Base-by-base conservation (phyloP, 2,888 invertebrate species). In the Coelinius sp. region DNA sequence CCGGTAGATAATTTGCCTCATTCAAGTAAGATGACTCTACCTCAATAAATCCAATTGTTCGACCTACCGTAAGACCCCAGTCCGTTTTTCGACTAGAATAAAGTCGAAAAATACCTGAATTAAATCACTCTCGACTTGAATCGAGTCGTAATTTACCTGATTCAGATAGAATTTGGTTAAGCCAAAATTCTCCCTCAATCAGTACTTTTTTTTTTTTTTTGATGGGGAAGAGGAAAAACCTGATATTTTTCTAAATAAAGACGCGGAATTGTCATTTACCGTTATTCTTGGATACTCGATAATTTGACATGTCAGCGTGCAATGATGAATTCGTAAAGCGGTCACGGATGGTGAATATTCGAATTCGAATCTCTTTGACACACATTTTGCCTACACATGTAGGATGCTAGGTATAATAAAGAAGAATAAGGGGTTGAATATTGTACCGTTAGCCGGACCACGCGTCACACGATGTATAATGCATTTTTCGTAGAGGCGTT, bases 361-460 rank as follows among this genome's bases (percentile, higher is more conserved):
- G 69, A 53, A 71, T 71, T 52, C 52, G 53, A 46, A 56, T 46
- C 63, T 44, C 63, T 65, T 75, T 78, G 76, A 78, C 76, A 77
- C 75, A 78, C 73, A 77, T 78, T 78, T 76, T 75, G 67, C 73
- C 46, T 72, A 56, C 70, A 74, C 70, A 75, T 74, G 69, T 66
- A 66, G 72, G 71, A n/a, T 71, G 71, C 65, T 72, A 66, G 5
- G 41, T 12, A 41, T 41, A 38, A 24, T 24, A 41, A 63, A 59
- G 31, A 59, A 12, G 46, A 56, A 27, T 25, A 14, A 41, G 10
- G 25, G 44, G 63, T 22, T 41, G 38, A 22, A 63, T 62, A 71
- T 31, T 80, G 79, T 81, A 84, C 85, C 83, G 84, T 84, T 86
- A 85, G 79, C 76, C 80, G 79, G 76, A 82, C 79, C 79, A 80